Conservation (phyloP, 2,113 vertebrate genomes). For the Indicator maculatus region DNA sequence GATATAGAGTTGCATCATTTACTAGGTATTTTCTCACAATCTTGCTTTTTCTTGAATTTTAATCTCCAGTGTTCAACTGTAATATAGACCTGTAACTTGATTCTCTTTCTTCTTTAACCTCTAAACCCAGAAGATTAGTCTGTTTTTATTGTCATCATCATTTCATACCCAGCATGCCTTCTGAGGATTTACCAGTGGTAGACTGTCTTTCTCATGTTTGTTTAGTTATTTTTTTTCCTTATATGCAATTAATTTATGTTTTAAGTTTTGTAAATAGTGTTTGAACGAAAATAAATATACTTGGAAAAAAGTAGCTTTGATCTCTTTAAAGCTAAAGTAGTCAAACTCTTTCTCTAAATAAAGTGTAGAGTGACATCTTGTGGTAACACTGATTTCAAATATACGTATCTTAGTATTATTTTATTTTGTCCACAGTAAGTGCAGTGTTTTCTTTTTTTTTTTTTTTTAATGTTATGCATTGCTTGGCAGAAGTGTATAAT, state of each 20-base stretch:
- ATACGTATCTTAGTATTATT: not conserved
- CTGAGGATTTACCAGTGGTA: not conserved
- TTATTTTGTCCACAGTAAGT: not conserved
- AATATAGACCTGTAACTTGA: not conserved
- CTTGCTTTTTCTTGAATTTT: not conserved
- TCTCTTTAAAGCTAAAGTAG: not conserved
- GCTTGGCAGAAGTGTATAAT: not conserved
- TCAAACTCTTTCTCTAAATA: not conserved
- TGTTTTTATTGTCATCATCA: rapidly evolving
- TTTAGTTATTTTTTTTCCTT: not conserved
- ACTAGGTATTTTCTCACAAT: not conserved
- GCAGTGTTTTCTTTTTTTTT: not conserved
- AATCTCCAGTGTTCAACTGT: not conserved
- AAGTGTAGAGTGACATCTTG: constrained; percentile 81
- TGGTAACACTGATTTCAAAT: constrained; percentile 60
- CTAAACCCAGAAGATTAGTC: not conserved
- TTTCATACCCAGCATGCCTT: not conserved
- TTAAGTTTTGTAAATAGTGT: not conserved
- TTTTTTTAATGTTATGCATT: not conserved
- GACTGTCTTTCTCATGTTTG: not conserved
- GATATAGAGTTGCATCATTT: not conserved
- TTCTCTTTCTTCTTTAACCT: not conserved
- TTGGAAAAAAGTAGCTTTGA: not conserved
- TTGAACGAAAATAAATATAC: not conserved
- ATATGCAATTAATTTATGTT: not conserved